phyloP scores from a whole-genome alignment of 2,888 invertebrate species.

The Eupithecia subumbrata region DNA sequence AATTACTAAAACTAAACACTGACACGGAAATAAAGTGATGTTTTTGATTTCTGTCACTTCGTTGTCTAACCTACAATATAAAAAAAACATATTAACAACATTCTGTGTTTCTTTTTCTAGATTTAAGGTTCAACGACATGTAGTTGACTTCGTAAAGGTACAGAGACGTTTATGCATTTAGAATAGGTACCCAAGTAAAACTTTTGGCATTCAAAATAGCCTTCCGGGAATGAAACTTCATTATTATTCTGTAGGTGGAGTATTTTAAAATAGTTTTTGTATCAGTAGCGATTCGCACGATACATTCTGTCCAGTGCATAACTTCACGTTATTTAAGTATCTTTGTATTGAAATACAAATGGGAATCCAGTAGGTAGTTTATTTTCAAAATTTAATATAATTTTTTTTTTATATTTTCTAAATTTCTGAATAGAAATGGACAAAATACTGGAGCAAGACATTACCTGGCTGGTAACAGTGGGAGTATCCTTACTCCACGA shows the following conservation, averaged over 20 bases:
- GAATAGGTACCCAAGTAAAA: conserved; percentile 15
- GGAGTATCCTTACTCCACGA: too few relatives aligned
- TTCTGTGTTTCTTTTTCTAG: background rate
- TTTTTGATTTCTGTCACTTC: too few relatives aligned
- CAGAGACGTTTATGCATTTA: conserved; percentile 14
- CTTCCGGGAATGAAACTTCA: conserved; percentile 28
- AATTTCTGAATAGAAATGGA: too few relatives aligned
- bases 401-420: too few relatives aligned
- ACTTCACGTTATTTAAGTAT: conserved; percentile 24
- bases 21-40: too few relatives aligned
- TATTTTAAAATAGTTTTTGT: conserved; percentile 37
- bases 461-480: too few relatives aligned
- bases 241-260: conserved; percentile 27
- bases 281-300: conserved; percentile 38
- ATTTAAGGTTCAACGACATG: background rate
- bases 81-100: background rate
- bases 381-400: too few relatives aligned
- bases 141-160: background rate
- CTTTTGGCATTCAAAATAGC: conserved; percentile 33
- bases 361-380: background rate
- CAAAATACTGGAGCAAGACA: too few relatives aligned
- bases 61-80: too few relatives aligned
- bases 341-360: background rate
- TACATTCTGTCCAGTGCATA: conserved; percentile 5
- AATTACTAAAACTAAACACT: too few relatives aligned